Percentiles rank a stretch among this genome's conserved stretches.
Conservation (phyloP, 2,113 vertebrate species). For the Charina bottae region DNA sequence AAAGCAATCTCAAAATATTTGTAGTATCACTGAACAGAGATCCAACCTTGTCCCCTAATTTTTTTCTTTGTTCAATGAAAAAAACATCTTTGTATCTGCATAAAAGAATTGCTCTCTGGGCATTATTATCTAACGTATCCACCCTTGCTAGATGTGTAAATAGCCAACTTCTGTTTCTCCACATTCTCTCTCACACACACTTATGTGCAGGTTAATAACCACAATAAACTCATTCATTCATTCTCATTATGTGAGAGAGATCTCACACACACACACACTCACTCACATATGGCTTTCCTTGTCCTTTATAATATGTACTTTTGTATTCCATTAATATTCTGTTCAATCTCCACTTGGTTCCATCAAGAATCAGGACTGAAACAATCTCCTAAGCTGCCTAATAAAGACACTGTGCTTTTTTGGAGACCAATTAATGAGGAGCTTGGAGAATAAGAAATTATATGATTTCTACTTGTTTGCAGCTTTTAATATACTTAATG, state of each 20-base stretch:
- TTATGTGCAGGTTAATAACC: no score
- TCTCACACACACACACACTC: no score
- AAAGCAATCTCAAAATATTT: not conserved
- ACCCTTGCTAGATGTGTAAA: not conserved
- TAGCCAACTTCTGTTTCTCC: not conserved
- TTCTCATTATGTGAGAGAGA: no score
- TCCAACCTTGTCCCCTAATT: not conserved
- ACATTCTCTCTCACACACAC: not conserved
- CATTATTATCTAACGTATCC: not conserved
- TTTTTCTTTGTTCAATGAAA: not conserved
- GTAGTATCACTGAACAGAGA: not conserved
- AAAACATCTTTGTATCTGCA: not conserved
- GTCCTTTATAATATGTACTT: not conserved
- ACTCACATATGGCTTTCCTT: not conserved
- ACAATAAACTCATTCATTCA: not conserved
- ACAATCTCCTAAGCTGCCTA: not conserved
- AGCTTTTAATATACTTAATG: not conserved
- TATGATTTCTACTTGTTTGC: not conserved
- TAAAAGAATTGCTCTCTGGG: not conserved
- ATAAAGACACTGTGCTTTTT: not conserved
- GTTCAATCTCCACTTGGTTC: not conserved
- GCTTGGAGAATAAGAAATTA: not conserved
- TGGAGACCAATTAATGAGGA: not conserved
- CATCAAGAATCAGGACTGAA: not conserved
- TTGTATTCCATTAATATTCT: not conserved